A percentile compares a stretch with the other conserved stretches of the same genome.
phyloP scores from a whole-genome alignment of 2,113 vertebrate species.

The Nymphicus hollandicus region DNA sequence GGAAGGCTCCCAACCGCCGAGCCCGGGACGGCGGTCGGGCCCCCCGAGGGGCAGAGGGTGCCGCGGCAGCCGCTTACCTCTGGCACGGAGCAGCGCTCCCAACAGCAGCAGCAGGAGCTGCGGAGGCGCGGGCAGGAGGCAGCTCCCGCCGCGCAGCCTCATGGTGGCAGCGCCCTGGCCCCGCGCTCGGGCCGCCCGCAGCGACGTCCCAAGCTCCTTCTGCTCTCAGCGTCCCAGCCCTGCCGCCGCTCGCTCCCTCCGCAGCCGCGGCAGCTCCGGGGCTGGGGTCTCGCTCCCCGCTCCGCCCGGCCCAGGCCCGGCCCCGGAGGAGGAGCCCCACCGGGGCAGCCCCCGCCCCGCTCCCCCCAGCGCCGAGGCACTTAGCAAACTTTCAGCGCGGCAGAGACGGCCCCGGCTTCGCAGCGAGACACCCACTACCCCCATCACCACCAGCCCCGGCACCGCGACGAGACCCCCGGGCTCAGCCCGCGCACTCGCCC shows the following conservation, averaged over 20 bases:
- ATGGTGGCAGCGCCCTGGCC: conserved; percentile 60
- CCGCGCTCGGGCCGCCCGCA: background rate
- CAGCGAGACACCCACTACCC: fast-evolving
- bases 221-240: background rate
- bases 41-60: background rate
- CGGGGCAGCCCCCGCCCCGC: conserved; percentile 42
- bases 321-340: conserved; percentile 59
- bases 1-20: background rate
- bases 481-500: background rate
- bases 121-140: conserved; percentile 20
- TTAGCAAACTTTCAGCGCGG: background rate
- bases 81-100: conserved; percentile 64
- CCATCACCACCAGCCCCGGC: background rate
- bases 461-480: background rate
- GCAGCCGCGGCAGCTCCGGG: conserved; percentile 38
- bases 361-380: background rate
- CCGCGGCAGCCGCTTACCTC: conserved; percentile 66
- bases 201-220: background rate
- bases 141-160: conserved; percentile 58
- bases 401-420: background rate
- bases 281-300: conserved; percentile 46
- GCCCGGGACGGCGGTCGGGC: background rate
- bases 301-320: conserved; percentile 63
- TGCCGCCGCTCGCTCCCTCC: background rate
- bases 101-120: conserved; percentile 51